These are phyloP conservation scores for Myanophis thanlyinensis DNA, from an alignment of 2,113 vertebrate species.

Conservation along the genomic window DNA sequence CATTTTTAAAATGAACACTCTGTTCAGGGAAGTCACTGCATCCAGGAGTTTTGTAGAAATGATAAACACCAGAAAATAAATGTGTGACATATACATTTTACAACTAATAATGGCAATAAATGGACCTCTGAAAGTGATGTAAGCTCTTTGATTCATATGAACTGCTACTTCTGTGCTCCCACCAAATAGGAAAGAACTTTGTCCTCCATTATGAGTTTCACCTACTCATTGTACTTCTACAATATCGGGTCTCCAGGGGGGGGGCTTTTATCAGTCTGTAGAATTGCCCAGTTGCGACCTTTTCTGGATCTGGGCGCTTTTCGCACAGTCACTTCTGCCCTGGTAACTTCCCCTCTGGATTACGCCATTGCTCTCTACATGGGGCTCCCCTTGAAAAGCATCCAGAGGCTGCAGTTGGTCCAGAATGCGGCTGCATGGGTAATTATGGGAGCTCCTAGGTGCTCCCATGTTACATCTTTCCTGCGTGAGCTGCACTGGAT, in stretches of 20 bases:
- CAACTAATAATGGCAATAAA: neutral
- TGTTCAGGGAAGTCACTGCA: constrained; percentile 4
- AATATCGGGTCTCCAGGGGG: neutral
- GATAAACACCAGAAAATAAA: neutral
- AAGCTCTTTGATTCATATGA: neutral
- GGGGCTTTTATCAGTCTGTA: too few species aligned
- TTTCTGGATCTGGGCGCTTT: too few species aligned
- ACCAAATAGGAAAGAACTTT: neutral
- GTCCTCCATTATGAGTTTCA: neutral
- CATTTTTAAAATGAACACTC: neutral
- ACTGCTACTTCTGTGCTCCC: neutral
- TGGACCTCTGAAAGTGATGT: neutral
- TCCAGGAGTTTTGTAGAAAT: constrained; percentile 10
- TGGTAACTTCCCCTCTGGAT: too few species aligned
- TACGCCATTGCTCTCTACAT: too few species aligned
- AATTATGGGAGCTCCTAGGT: too few species aligned
- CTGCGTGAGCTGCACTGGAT: too few species aligned
- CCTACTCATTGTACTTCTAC: neutral
- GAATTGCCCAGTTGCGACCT: too few species aligned
- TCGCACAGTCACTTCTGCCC: too few species aligned
- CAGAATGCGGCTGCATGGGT: too few species aligned
- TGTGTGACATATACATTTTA: neutral
- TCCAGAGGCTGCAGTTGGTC: too few species aligned
- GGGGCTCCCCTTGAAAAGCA: too few species aligned
- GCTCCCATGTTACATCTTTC: too few species aligned